phyloP scores from a whole-genome alignment of 2,797 vertebrate species.

The Helostoma temminkii region DNA sequence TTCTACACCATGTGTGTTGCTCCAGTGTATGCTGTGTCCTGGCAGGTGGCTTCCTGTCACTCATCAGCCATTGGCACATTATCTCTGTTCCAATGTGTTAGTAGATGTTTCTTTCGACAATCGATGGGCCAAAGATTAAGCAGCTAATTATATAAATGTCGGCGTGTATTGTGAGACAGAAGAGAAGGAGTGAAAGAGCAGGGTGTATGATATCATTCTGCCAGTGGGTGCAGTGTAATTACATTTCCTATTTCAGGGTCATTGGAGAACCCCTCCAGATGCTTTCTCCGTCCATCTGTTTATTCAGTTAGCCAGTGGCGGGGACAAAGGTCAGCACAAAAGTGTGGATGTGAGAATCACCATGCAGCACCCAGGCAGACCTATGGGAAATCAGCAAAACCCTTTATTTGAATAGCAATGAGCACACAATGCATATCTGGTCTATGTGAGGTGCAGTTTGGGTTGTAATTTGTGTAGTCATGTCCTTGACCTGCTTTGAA shows the following conservation, averaged over 20 bases:
- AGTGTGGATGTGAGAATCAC: conserved; percentile 43
- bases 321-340: conserved; percentile 49
- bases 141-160: conserved; percentile 57
- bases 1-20: not conserved
- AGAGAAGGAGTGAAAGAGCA: conserved; percentile 2
- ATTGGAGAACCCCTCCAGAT: conserved; percentile 73
- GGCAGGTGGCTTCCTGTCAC: conserved; percentile 59
- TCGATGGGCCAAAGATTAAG: conserved; percentile 32
- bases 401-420: conserved; percentile 41
- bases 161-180: conserved; percentile 18
- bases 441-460: conserved; percentile 13
- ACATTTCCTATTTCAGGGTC: conserved; percentile 66
- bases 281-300: conserved; percentile 62
- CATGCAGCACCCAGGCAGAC: conserved; percentile 27
- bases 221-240: conserved; percentile 62
- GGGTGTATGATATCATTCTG: conserved; percentile 62
- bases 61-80: conserved; percentile 40
- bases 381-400: conserved; percentile 31
- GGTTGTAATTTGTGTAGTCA: conserved; percentile 25
- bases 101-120: conserved; percentile 32
- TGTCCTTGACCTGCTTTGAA: conserved; percentile 59
- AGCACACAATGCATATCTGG: conserved; percentile 1
- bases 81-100: conserved; percentile 2
- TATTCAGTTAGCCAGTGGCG: conserved; percentile 50
- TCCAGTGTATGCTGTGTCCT: conserved; percentile 32